Conservation (phyloP, 2,113 vertebrate genomes). For the Glaucomys volans region DNA sequence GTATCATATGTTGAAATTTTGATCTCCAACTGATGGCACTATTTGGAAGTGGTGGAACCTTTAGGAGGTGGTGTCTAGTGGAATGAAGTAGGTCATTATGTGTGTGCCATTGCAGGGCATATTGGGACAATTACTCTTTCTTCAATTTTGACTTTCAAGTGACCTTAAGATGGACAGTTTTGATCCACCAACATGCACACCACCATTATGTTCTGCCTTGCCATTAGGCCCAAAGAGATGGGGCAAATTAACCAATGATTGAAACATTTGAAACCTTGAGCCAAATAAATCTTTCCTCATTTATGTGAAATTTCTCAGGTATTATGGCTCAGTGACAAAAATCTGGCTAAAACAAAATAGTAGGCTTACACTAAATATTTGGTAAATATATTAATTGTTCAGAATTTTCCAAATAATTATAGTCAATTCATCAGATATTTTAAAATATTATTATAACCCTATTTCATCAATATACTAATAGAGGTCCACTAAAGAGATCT, state of each 20-base stretch:
- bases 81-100: not conserved
- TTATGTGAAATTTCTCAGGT: no score
- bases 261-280: no score
- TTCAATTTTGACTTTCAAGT: no score
- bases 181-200: not conserved
- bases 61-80: not conserved
- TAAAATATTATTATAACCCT: not conserved
- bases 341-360: not conserved
- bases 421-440: not conserved
- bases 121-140: no score
- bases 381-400: slow-evolving; percentile 8
- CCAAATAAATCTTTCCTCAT: no score
- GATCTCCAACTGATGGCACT: not conserved
- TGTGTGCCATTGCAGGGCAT: not conserved
- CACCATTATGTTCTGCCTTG: not conserved
- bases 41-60: not conserved
- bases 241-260: no score
- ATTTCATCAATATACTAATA: slow-evolving; percentile 4
- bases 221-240: no score
- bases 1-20: not conserved
- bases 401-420: not conserved
- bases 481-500: not conserved
- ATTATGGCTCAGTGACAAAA: not conserved
- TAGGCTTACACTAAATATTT: not conserved
- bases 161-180: not conserved